These are phyloP conservation scores for Dryas iulia DNA, from an alignment of 1,140 invertebrate genomes.

Conservation along the genomic window DNA sequence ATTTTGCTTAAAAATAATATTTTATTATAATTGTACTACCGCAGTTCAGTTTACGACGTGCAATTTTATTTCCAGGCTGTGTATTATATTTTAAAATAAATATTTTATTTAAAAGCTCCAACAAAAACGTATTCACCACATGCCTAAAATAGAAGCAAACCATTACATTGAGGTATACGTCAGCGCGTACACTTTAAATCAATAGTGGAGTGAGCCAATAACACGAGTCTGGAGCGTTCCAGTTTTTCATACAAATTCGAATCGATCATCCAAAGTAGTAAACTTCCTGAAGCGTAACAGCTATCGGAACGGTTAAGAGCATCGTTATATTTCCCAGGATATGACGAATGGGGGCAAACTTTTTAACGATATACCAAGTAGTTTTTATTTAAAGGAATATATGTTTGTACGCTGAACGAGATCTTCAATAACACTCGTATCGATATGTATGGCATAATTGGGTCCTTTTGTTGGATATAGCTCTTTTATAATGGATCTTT, in stretches of 20 bases:
- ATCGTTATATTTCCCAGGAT: conserved; percentile 16
- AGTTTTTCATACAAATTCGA: conserved; percentile 18
- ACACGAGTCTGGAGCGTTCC: conserved; percentile 5
- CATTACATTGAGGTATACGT: not conserved
- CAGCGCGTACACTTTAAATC: not conserved
- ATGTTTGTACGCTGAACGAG: not conserved
- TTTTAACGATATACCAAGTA: conserved; percentile 13
- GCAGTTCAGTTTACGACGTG: too few relatives aligned
- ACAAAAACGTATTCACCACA: not conserved
- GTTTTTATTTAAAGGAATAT: not conserved
- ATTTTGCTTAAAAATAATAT: too few relatives aligned
- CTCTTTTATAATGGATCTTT: not conserved
- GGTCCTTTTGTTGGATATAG: not conserved
- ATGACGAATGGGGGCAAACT: conserved; percentile 22
- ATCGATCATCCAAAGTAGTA: conserved; percentile 7
- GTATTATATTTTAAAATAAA: too few relatives aligned
- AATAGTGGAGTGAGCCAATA: not conserved
- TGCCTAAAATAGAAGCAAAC: not conserved
- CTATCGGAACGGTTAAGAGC: conserved; percentile 14
- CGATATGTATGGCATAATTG: not conserved
- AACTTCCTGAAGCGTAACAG: conserved; percentile 18
- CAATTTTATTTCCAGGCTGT: too few relatives aligned
- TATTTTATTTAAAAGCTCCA: too few relatives aligned
- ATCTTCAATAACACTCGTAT: not conserved
- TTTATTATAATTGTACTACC: too few relatives aligned